These are phyloP conservation scores for Tetraneura akinire DNA, from an alignment of 1,140 invertebrate species.

Conservation along the genomic window DNA sequence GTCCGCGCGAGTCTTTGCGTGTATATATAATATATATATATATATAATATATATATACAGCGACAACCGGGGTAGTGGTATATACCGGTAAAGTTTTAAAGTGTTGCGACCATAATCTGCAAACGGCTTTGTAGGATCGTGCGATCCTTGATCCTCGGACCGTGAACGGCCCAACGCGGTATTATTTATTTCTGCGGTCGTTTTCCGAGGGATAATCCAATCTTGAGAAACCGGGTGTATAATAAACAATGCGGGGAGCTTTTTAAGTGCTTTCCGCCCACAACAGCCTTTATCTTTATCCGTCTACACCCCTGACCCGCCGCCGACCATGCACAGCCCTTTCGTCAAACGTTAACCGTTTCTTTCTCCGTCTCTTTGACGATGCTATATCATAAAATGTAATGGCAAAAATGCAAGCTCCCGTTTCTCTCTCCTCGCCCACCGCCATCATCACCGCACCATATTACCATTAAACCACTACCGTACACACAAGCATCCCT, in stretches of 20 bases:
- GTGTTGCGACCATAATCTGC: slow-evolving; percentile 46
- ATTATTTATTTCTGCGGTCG: slow-evolving; percentile 50
- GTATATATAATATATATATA: too few species aligned
- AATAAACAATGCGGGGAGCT: slow-evolving; percentile 48
- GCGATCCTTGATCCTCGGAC: slow-evolving; percentile 50
- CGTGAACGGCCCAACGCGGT: slow-evolving; percentile 37
- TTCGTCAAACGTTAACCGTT: neutral
- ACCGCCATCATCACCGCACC: neutral
- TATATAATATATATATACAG: neutral
- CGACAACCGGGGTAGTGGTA: too few species aligned
- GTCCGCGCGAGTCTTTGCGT: neutral
- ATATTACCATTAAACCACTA: neutral
- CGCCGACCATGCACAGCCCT: neutral
- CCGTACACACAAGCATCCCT: neutral
- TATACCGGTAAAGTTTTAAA: slow-evolving; percentile 30
- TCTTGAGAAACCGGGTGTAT: slow-evolving; percentile 50
- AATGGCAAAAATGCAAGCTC: slow-evolving; percentile 33
- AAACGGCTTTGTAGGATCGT: neutral
- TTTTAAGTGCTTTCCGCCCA: slow-evolving; percentile 51
- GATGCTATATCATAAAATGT: slow-evolving; percentile 27
- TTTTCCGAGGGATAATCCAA: slow-evolving; percentile 49
- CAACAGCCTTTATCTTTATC: slow-evolving; percentile 37
- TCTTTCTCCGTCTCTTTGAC: slow-evolving; percentile 33
- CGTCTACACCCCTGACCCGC: neutral
- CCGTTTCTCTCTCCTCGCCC: neutral